Conservation (phyloP, 2,797 vertebrate species). For the Mus spretus region DNA sequence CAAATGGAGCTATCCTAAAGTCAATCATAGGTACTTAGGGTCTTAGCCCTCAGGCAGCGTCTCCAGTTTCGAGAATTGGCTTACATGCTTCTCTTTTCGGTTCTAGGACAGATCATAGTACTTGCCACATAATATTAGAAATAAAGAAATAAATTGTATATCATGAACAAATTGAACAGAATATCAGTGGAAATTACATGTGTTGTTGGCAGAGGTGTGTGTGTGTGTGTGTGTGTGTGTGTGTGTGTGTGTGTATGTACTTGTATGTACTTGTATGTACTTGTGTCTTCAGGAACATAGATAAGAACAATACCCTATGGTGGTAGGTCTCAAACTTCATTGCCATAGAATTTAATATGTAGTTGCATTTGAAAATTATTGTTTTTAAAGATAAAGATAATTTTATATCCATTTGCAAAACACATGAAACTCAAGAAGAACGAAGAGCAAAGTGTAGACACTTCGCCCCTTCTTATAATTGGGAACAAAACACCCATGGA, state of each 20-base stretch:
- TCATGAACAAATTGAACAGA: background rate
- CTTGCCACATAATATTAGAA: background rate
- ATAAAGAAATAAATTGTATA: background rate
- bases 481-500: too few relatives aligned
- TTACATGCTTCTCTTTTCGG: background rate
- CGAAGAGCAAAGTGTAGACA: too few relatives aligned
- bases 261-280: background rate
- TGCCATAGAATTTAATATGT: background rate
- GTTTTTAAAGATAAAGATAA: background rate
- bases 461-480: too few relatives aligned
- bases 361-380: background rate
- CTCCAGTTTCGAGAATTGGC: background rate
- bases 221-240: background rate
- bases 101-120: background rate
- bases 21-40: background rate
- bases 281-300: background rate
- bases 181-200: background rate
- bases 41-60: background rate
- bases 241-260: background rate
- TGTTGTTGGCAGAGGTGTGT: background rate
- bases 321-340: background rate
- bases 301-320: background rate
- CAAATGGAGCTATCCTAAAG: background rate
- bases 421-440: too few relatives aligned
- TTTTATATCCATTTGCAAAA: too few relatives aligned